These are phyloP conservation scores for Centruroides sculpturatus DNA, from an alignment of 1,140 invertebrate genomes.

Conservation along the genomic window DNA sequence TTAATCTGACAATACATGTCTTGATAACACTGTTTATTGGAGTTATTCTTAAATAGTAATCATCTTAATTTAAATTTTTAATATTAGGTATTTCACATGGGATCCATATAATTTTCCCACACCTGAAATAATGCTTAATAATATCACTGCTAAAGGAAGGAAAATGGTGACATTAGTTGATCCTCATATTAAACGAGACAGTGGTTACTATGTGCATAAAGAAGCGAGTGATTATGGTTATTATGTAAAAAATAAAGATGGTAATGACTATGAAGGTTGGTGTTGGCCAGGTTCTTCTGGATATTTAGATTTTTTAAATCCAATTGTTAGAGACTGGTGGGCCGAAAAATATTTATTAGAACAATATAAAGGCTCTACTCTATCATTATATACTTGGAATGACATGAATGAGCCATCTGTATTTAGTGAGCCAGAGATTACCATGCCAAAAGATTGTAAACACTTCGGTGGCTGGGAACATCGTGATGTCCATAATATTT, in stretches of 20 bases:
- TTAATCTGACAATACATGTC: too few species aligned
- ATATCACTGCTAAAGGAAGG: conserved; percentile 75
- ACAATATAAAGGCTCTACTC: conserved; percentile 71
- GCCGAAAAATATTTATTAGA: conserved; percentile 57
- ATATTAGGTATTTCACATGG: conserved; percentile 84
- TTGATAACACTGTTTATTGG: too few species aligned
- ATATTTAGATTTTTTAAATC: conserved; percentile 89
- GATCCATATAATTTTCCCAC: conserved; percentile 76
- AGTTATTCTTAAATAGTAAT: too few species aligned
- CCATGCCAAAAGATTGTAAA: conserved; percentile 60
- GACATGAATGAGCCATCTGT: conserved; percentile 99
- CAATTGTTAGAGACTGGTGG: conserved; percentile 72
- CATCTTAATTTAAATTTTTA: too few species aligned
- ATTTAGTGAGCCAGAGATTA: conserved; percentile 95
- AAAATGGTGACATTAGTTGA: conserved; percentile 94
- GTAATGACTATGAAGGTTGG: conserved; percentile 89
- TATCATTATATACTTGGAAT: conserved; percentile 90
- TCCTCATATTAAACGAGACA: conserved; percentile 92
- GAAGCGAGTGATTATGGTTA: conserved; percentile 64
- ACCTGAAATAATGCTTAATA: conserved; percentile 78
- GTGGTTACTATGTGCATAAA: conserved; percentile 73
- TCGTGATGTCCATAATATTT: conserved; percentile 91
- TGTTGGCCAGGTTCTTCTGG: conserved; percentile 90
- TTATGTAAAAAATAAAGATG: conserved; percentile 83
- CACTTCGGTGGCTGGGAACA: conserved; percentile 78